Conservation (phyloP, 1,140 invertebrate genomes). For the Sitophilus oryzae region DNA sequence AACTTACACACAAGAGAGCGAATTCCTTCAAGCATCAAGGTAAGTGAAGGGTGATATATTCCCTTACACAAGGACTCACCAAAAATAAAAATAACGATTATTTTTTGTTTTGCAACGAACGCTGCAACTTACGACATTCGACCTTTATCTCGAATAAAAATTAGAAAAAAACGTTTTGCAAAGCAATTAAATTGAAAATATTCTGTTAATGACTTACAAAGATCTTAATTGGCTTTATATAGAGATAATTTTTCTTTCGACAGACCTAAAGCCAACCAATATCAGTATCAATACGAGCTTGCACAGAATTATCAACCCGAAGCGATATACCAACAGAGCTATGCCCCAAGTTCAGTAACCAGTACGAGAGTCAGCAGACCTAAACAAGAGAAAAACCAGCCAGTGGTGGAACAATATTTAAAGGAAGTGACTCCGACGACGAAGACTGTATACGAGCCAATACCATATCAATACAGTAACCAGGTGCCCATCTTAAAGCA, state of each 20-base stretch:
- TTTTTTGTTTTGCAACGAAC: background rate
- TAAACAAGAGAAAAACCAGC: background rate
- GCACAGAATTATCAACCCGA: background rate
- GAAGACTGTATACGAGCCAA: slow-evolving; percentile 13
- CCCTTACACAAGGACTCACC: background rate
- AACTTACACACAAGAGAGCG: background rate
- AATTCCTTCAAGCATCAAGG: background rate
- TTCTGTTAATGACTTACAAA: too few relatives aligned
- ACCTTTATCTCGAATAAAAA: background rate
- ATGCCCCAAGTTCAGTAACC: background rate
- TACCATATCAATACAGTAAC: background rate
- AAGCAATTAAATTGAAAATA: too few relatives aligned
- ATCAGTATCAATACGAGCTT: background rate
- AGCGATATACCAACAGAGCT: slow-evolving; percentile 2
- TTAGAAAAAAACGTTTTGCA: background rate
- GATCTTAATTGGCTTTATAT: too few relatives aligned
- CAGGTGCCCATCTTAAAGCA: background rate
- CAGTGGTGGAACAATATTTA: slow-evolving; percentile 10
- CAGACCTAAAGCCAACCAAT: too few relatives aligned
- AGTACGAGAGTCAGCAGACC: background rate
- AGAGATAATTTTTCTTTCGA: too few relatives aligned
- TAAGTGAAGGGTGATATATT: background rate
- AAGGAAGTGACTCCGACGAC: slow-evolving; percentile 21
- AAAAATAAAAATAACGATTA: background rate
- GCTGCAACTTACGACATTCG: background rate